phyloP scores from a whole-genome alignment of 1,140 invertebrate genomes.

The Cotesia vestalis region DNA sequence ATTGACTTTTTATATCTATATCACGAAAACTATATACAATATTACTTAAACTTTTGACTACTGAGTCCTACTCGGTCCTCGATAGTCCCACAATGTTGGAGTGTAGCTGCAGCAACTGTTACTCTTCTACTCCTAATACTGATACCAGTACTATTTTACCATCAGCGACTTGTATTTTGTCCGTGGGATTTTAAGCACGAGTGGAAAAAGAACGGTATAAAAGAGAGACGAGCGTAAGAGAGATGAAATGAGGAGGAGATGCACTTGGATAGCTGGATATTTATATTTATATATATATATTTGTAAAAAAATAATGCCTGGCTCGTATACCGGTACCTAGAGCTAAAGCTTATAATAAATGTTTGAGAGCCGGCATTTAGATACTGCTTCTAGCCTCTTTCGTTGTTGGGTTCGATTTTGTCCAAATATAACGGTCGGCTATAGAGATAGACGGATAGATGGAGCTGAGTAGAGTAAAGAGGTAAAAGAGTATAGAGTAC shows the following conservation, averaged over 20 bases:
- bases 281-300: too few species aligned
- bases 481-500: neutral
- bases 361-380: slow-evolving; percentile 53
- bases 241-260: slow-evolving; percentile 30
- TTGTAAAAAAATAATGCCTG: slow-evolving; percentile 44
- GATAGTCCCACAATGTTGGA: neutral
- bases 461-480: slow-evolving; percentile 15
- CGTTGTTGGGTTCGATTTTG: slow-evolving; percentile 53
- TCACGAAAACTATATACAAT: too few species aligned
- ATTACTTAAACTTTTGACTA: neutral
- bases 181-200: slow-evolving; percentile 29
- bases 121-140: neutral
- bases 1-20: too few species aligned
- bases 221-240: slow-evolving; percentile 1
- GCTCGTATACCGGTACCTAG: slow-evolving; percentile 24
- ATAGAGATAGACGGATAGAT: neutral
- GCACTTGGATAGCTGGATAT: slow-evolving; percentile 34
- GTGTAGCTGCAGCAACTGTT: too few species aligned
- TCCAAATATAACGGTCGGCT: slow-evolving; percentile 56
- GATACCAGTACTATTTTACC: too few species aligned
- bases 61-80: neutral
- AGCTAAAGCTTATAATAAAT: slow-evolving; percentile 60
- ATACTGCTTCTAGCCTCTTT: slow-evolving; percentile 38
- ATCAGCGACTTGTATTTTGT: slow-evolving; percentile 4
- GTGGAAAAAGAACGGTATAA: slow-evolving; percentile 26